Evolutionary conservation across 2,113 vertebrate species (phyloP).

Genomic region (Lucifuga dentata): DNA sequence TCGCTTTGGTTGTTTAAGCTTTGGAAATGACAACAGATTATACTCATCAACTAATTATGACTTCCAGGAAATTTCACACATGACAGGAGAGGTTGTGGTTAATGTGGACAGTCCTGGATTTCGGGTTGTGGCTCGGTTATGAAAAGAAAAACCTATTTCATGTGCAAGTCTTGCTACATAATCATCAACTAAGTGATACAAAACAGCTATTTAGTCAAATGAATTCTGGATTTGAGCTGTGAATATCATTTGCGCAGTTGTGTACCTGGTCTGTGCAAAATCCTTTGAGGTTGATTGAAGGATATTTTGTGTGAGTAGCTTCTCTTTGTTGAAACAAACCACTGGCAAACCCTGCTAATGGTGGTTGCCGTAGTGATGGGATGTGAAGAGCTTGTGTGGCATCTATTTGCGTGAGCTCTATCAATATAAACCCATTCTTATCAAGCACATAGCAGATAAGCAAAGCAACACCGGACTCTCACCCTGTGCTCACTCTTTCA

Average conservation of each 20-base stretch:
- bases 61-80: no score
- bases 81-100: neutral
- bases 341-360: neutral
- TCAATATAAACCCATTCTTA: neutral
- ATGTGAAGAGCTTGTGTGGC: conserved; percentile 22
- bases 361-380: conserved; percentile 48
- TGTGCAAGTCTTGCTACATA: neutral
- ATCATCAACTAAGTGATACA: neutral
- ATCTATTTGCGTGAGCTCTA: neutral
- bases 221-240: neutral
- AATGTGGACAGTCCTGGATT: neutral
- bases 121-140: neutral
- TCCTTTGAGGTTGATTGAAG: neutral
- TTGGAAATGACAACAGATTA: conserved; percentile 10
- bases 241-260: neutral
- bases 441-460: neutral
- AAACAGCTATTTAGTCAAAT: neutral
- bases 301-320: conserved; percentile 10
- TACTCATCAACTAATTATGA: neutral
- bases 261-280: conserved; percentile 1
- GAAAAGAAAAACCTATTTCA: neutral
- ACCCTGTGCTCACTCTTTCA: neutral
- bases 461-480: neutral
- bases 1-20: conserved; percentile 7
- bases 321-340: conserved; percentile 42